A percentile compares a stretch with the other conserved stretches of the same genome.
Conservation (phyloP, 1,140 invertebrate genomes). For the Drosophila lowei region DNA sequence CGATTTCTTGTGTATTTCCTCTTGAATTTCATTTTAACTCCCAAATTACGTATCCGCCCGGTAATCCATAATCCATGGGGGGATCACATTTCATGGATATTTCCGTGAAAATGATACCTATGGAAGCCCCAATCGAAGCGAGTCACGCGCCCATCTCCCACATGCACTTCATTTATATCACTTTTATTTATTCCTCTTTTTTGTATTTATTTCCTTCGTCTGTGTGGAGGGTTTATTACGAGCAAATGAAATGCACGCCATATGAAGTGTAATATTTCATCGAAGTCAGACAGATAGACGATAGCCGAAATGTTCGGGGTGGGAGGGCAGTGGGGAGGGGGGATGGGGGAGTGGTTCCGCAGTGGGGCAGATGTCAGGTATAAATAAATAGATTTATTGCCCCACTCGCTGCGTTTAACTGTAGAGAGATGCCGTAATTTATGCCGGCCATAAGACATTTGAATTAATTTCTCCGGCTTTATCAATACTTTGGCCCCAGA, state of each 20-base stretch:
- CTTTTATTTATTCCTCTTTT: slow-evolving; percentile 33
- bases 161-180: slow-evolving; percentile 33
- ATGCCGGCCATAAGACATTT: slow-evolving; percentile 58
- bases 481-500: slow-evolving; percentile 53
- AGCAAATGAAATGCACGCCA: slow-evolving; percentile 71
- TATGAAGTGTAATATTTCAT: slow-evolving; percentile 78
- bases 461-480: slow-evolving; percentile 68
- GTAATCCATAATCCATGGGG: too few relatives aligned
- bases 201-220: not conserved
- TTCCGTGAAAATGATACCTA: too few relatives aligned
- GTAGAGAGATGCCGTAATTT: slow-evolving; percentile 50
- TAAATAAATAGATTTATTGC: slow-evolving; percentile 72
- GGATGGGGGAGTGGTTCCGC: not conserved
- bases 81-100: too few relatives aligned
- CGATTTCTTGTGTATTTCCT: too few relatives aligned
- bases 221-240: slow-evolving; percentile 53
- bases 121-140: too few relatives aligned
- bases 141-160: slow-evolving; percentile 14
- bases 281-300: slow-evolving; percentile 37
- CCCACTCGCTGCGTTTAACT: slow-evolving; percentile 30
- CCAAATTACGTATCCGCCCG: too few relatives aligned
- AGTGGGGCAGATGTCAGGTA: slow-evolving; percentile 34
- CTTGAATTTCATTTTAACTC: too few relatives aligned
- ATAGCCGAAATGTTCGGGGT: slow-evolving; percentile 3
- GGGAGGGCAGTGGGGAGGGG: not conserved